Evolutionary conservation across 2,113 vertebrate species (phyloP).

Genomic region (Gopherus flavomarginatus): DNA sequence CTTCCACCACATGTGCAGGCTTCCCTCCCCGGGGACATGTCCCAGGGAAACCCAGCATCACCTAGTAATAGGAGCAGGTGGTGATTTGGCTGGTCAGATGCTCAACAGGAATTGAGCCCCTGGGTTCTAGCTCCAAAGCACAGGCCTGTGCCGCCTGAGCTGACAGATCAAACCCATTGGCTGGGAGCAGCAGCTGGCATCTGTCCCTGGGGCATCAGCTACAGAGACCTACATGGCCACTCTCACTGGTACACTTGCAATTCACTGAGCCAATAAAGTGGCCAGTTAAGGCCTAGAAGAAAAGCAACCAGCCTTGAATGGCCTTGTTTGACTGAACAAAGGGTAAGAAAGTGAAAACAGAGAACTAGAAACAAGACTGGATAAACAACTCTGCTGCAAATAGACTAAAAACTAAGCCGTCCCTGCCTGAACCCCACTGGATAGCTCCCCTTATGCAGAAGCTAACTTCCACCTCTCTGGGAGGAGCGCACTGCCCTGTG

Average conservation of each 20-base stretch:
- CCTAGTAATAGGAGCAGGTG: accelerated
- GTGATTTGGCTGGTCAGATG: background rate
- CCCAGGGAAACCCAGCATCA: background rate
- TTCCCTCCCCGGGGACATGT: background rate
- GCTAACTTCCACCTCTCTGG: accelerated
- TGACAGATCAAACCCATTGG: background rate
- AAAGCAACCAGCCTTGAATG: background rate
- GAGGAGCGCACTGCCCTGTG: accelerated
- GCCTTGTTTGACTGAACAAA: background rate
- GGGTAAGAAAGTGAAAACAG: background rate
- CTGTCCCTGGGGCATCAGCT: background rate
- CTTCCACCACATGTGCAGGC: accelerated
- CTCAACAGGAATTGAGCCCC: background rate
- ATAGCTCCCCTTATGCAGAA: background rate
- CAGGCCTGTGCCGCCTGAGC: background rate
- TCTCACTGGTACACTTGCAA: background rate
- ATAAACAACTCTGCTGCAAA: background rate
- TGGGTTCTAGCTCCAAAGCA: background rate
- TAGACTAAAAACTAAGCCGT: background rate
- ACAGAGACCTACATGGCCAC: accelerated
- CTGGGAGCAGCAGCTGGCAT: accelerated
- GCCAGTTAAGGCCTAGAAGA: background rate
- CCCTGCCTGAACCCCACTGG: background rate
- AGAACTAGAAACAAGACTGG: background rate
- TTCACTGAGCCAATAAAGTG: background rate